Evolutionary conservation across 2,888 invertebrate genomes (phyloP), one percentile per base, ranked within the genome.

Genomic region (Aphodius sticticus): DNA sequence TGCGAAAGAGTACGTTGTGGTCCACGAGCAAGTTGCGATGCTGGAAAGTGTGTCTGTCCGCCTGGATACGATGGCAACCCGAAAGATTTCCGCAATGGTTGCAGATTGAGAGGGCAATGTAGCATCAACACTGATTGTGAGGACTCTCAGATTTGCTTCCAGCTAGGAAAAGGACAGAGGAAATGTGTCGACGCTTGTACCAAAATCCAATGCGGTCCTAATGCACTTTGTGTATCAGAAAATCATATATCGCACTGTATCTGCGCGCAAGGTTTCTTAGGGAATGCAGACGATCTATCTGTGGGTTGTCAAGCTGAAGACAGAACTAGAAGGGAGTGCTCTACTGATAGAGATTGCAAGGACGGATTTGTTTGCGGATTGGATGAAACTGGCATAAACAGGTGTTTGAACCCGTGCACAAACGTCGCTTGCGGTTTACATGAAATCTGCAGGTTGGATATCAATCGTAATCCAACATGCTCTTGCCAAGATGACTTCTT

Each of bases 131-230:
- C 93, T 1, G 95, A 96, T 84, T 97, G 97, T 86, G 93, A 93
- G 82, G 93, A 94, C 85, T 92, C 95, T 1, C 95, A 97, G 90
- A 97, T 97, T 85, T 97, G 97, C 88, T 96, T 97, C 90, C 96
- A 96, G 90, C 89, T 95, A 37, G 94, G 94, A 76, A 95, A 94
- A 90, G 95, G 94, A 37, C 88, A 93, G 4, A 91, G 97, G 78
- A 95, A 95, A 88, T 97, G 97, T 88, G 93, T 96, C 3, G 96
- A 97, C 87, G 95, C 95, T 0, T 97, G 97, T 86, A 94, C 94
- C 82, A 96, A 96, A 89, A 91, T 96, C 53, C 96, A 96, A 85
- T 97, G 97, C 87, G 97, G 97, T 12, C 96, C 97, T 0, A 97
- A 97, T 88, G 96, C 97, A 3, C 89, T 96, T 0, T 97, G 97